These are phyloP conservation scores for Mico argentatus DNA, from an alignment of 2,797 vertebrate species.

Conservation along the genomic window DNA sequence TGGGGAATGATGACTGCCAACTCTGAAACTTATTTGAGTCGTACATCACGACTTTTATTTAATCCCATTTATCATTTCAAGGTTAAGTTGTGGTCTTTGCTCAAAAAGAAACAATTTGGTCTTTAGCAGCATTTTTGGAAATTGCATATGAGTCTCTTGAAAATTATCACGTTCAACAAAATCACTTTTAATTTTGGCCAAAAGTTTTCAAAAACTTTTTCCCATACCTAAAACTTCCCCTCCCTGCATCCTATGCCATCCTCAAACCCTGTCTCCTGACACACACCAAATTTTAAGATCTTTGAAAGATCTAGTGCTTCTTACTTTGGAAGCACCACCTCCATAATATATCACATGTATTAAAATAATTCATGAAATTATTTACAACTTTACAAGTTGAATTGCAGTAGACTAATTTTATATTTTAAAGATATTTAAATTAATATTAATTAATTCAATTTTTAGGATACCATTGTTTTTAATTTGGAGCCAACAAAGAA, in stretches of 20 bases:
- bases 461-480: not conserved
- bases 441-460: constrained; percentile 17
- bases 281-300: not conserved
- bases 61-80: not conserved
- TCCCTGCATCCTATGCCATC: not conserved
- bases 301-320: not conserved
- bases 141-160: not conserved
- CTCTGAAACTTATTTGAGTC: constrained; percentile 26
- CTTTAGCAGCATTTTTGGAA: constrained; percentile 15
- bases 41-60: not conserved
- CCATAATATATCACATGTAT: not conserved
- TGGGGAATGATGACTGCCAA: constrained; percentile 6
- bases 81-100: constrained; percentile 27
- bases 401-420: not conserved
- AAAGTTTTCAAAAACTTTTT: constrained; percentile 13
- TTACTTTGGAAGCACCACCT: not conserved
- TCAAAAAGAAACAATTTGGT: constrained; percentile 7
- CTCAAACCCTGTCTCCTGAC: not conserved
- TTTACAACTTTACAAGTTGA: not conserved
- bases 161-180: not conserved
- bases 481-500: not conserved
- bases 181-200: not conserved
- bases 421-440: not conserved
- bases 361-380: not conserved
- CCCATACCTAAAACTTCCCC: not conserved